Evolutionary conservation across 2,113 vertebrate species (phyloP), one percentile per base, ranked within the genome.

Genomic region (Coturnix japonica): DNA sequence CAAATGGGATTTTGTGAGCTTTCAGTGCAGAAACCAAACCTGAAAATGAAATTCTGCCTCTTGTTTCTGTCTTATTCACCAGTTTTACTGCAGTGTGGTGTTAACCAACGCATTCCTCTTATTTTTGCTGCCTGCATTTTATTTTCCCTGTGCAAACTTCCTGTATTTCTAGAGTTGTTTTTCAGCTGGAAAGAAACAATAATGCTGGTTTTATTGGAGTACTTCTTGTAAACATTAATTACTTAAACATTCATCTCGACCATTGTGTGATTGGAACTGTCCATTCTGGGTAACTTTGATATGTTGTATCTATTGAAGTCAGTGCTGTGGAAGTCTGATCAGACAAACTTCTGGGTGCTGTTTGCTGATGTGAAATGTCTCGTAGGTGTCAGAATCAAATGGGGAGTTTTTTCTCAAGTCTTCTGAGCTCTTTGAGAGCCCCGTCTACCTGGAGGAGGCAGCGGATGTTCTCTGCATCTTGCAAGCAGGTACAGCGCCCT

Each of bases 391-490:
- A 8, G 99, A 99, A 80, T 98, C 98, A 25, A 99, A 98, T 60
- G 98, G 98, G 25, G 99, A 99, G 71, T 99, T 99, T 96, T 99
- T 99, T 95, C 95, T 99, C 46, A 99, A 99, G 89, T 99, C 99
- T 4, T 99, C 99, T 8, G 99, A 99, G 88, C 98, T 99, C 21
- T 99, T 99, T 59, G 99, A 99, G 96, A 99, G 99, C 95, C 98
- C 98, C 2, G 99, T 99, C 13, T 99, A 99, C 86, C 96, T 99
- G 97, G 99, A 99, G 37, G 99, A 99, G 96, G 99, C 99, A 25
- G 99, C 99, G 57, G 99, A 99, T 95, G 99, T 99, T 25, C 99
- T 99, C 65, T 99, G 99, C 92, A 99, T 99, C 96, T 97, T 99
- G 94, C 99, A 99, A 99, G 99, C 99, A 98, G 99, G 99, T 99